Evolutionary conservation across 2,797 vertebrate genomes (phyloP).

Genomic region (Percopsis omiscomaycus): DNA sequence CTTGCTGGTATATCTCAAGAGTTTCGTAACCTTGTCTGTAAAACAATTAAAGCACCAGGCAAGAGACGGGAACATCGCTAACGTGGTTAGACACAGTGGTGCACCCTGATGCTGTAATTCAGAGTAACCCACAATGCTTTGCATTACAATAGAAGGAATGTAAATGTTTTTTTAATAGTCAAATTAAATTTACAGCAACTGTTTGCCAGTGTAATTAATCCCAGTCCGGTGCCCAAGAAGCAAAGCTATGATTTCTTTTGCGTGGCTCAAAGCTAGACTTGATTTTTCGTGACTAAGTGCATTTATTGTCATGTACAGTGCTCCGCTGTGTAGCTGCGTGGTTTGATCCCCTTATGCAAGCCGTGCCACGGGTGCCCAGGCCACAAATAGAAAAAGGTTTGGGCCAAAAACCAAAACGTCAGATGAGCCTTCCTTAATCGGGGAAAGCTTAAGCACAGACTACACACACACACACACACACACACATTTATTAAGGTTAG

Average conservation of each 20-base stretch:
- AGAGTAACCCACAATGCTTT: too few species aligned
- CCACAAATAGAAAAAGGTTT: conserved; percentile 20
- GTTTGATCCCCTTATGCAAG: conserved; percentile 14
- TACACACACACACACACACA: too few species aligned
- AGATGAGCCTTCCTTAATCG: conserved; percentile 12
- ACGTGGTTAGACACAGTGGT: too few species aligned
- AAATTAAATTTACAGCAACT: neutral
- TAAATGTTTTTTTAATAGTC: too few species aligned
- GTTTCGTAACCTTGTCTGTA: too few species aligned
- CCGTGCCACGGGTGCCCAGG: neutral
- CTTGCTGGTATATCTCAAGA: too few species aligned
- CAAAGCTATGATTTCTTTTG: neutral
- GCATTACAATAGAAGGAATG: too few species aligned
- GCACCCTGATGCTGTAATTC: too few species aligned
- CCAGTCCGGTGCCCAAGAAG: neutral
- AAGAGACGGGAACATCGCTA: too few species aligned
- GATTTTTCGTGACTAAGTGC: neutral
- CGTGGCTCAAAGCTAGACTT: neutral
- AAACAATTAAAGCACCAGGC: too few species aligned
- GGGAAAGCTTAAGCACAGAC: neutral
- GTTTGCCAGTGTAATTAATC: neutral
- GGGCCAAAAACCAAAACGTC: conserved; percentile 20
- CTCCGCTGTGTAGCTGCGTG: neutral
- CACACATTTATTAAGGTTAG: too few species aligned
- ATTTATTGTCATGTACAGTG: conserved; percentile 1